Base-by-base conservation (phyloP, 2,113 vertebrate genomes). In the Amia ocellicauda region DNA sequence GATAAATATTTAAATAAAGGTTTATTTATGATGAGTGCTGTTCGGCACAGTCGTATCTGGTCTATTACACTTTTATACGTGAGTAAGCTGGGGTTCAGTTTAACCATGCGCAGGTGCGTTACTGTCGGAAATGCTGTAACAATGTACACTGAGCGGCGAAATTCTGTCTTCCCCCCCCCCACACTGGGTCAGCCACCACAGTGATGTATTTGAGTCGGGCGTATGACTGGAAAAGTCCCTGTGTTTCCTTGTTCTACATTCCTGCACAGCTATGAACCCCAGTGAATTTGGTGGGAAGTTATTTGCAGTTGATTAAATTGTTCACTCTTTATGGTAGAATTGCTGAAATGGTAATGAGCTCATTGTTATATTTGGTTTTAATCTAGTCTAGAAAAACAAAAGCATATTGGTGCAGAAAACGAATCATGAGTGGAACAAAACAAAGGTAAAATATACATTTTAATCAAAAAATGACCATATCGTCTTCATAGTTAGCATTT, bases 1-100 rank as follows among this genome's bases (percentile, higher is more conserved):
- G 19, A n/a, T 42, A 17, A 58, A 68, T 69, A 59, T 76, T 56
- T 68, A 70, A 69, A 79, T 26, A 7, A 31, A 49, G 31, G 60
- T 42, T 70, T 79, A 80, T 83, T 80, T 78, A 79, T 79, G 62
- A 69, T 41, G 26, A 70, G 63, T 67, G 62, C 28, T 22, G 56
- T 64, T 65, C 67, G 43, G 26, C 61, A 60, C 50, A 53, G 63
- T 71, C 20, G 17, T 36, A 56, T 4, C 9, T 56, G 22, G 53
- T 28, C 13, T 41, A 45, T 2, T 24, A 10, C 3, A 56, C 5
- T n/a, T 29, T 28, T 5, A 8, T 20, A 54, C 14, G 52, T 26
- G 29, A n/a, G 22, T 28, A 9, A 50, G 54, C 26, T 58, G 26
- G 50, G 66, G 23, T 60, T 58, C 42, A 19, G 28, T 68, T 88